A percentile compares a stretch with the other conserved stretches of the same genome.
Evolutionary conservation across 2,797 vertebrate genomes (phyloP).

Genomic region (Sebastes kiyomatsui): DNA sequence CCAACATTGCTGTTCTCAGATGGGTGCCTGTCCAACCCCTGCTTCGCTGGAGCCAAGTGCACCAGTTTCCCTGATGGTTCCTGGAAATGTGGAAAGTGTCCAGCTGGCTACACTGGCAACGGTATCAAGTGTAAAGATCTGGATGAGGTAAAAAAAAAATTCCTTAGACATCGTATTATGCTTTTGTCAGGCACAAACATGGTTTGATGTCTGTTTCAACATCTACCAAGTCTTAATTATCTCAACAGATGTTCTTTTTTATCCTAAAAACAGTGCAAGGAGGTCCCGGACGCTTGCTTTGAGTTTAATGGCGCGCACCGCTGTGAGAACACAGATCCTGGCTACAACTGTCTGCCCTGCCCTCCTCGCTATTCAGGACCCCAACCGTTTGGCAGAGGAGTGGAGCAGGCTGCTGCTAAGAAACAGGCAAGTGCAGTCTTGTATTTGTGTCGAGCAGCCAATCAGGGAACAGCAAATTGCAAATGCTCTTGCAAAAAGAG

Average conservation of each 20-base stretch:
- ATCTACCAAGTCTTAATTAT: not conserved
- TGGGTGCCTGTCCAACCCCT: slow-evolving; percentile 96
- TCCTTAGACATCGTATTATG: not conserved
- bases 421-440: slow-evolving; percentile 87
- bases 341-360: slow-evolving; percentile 97
- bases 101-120: slow-evolving; percentile 91
- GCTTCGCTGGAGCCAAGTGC: slow-evolving; percentile 92
- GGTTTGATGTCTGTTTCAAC: not conserved
- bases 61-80: slow-evolving; percentile 93
- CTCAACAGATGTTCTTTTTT: slow-evolving; percentile 1
- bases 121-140: slow-evolving; percentile 93
- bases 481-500: not conserved
- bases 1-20: slow-evolving; percentile 79
- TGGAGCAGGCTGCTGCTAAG: slow-evolving; percentile 90
- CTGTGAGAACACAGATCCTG: slow-evolving; percentile 95
- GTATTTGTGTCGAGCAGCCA: not conserved
- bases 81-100: slow-evolving; percentile 96
- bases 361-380: slow-evolving; percentile 91
- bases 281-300: slow-evolving; percentile 94
- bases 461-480: not conserved
- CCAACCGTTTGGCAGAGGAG: slow-evolving; percentile 91
- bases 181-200: not conserved
- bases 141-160: slow-evolving; percentile 86
- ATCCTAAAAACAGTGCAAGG: slow-evolving; percentile 85
- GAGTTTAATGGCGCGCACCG: slow-evolving; percentile 92